Percentiles rank a stretch among this genome's conserved stretches.
These are phyloP conservation scores for Liparis tanakae DNA, from an alignment of 2,797 vertebrate genomes.

Conservation along the genomic window DNA sequence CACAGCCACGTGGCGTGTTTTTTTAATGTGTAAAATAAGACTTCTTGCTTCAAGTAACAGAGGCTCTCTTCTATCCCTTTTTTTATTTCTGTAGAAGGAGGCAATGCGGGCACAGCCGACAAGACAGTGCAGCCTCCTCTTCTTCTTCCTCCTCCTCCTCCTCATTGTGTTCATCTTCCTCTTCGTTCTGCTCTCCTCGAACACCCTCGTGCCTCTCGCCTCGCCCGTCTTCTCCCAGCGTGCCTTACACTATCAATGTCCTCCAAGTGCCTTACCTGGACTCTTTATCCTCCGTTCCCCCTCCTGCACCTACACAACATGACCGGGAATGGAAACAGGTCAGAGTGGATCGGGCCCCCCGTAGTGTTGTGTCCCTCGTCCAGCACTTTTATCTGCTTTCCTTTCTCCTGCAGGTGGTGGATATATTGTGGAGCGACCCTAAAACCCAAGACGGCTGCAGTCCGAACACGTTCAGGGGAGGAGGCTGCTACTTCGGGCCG, in stretches of 20 bases:
- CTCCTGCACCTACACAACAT: conserved; percentile 69
- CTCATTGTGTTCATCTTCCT: conserved; percentile 76
- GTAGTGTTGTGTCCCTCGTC: neutral
- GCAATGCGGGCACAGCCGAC: conserved; percentile 53
- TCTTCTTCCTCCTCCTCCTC: conserved; percentile 72
- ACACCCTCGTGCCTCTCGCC: conserved; percentile 68
- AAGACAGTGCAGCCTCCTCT: conserved; percentile 65
- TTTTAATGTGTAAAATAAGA: neutral
- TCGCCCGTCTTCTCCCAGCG: conserved; percentile 60
- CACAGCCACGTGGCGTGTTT: neutral
- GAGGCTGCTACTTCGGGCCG: conserved; percentile 96
- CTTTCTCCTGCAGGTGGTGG: conserved; percentile 83
- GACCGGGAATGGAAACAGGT: conserved; percentile 91
- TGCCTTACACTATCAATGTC: conserved; percentile 56
- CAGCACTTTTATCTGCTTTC: neutral
- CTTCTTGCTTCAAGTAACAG: no score
- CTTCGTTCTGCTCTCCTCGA: conserved; percentile 77
- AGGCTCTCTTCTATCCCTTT: neutral
- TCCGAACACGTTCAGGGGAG: conserved; percentile 91
- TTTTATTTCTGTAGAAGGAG: conserved; percentile 48
- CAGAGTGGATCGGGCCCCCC: conserved; percentile 11
- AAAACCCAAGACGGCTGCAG: conserved; percentile 88
- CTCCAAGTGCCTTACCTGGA: conserved; percentile 81
- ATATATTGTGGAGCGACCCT: conserved; percentile 97
- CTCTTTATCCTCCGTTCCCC: conserved; percentile 73